Percentiles rank a stretch among this genome's conserved stretches.
Conservation (phyloP, 2,797 vertebrate species). For the Spinibarbus caldwelli region DNA sequence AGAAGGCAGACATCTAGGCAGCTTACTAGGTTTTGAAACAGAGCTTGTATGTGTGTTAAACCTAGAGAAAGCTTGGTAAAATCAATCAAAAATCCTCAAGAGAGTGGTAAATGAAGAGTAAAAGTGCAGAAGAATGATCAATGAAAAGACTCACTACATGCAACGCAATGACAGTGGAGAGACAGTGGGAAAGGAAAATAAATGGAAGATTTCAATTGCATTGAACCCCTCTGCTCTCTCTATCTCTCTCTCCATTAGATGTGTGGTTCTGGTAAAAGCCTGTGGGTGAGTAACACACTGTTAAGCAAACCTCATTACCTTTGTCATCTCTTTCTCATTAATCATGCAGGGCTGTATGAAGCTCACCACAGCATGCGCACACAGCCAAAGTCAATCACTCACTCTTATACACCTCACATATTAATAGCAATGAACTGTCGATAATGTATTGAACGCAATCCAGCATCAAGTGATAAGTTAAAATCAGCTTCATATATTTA, state of each 20-base stretch:
- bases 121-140: constrained; percentile 8
- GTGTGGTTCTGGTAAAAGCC: constrained; percentile 42
- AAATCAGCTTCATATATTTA: constrained; percentile 8
- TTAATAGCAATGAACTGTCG: constrained; percentile 45
- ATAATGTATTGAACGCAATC: constrained; percentile 26
- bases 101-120: constrained; percentile 13
- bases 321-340: constrained; percentile 64
- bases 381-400: constrained; percentile 52
- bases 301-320: constrained; percentile 66
- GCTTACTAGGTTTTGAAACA: neutral
- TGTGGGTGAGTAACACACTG: constrained; percentile 54
- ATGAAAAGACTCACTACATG: constrained; percentile 34
- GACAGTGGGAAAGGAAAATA: constrained; percentile 50
- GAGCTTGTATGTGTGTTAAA: neutral
- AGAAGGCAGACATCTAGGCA: neutral
- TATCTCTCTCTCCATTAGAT: constrained; percentile 27
- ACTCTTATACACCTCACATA: constrained; percentile 52
- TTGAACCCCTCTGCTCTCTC: constrained; percentile 47
- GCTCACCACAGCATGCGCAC: constrained; percentile 57
- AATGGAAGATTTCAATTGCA: constrained; percentile 59
- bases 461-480: constrained; percentile 13
- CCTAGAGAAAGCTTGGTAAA: neutral
- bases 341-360: constrained; percentile 59
- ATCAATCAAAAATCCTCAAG: constrained; percentile 3
- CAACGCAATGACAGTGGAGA: constrained; percentile 20